A percentile compares a stretch with the other conserved stretches of the same genome.
Conservation (phyloP, 2,888 invertebrate genomes). For the Caenorhabditis virilis region DNA sequence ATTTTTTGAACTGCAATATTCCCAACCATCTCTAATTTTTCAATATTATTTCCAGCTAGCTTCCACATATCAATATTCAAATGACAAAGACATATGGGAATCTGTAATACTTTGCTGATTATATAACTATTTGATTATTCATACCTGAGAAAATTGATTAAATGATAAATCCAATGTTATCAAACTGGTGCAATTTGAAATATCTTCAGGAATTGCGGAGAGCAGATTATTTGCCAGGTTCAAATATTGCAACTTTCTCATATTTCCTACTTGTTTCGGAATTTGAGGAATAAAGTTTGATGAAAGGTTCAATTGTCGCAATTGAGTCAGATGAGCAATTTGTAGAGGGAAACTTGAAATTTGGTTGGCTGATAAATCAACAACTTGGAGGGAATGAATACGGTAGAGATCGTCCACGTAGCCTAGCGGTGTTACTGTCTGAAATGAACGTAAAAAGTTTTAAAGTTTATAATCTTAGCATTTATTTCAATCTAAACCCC, state of each 20-base stretch:
- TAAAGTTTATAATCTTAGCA: too few relatives aligned
- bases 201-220: conserved; percentile 44
- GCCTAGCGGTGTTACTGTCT: conserved; percentile 62
- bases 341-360: conserved; percentile 69
- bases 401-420: conserved; percentile 71
- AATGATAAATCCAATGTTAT: conserved; percentile 54
- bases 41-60: conserved; percentile 44
- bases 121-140: too few relatives aligned
- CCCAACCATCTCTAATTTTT: conserved; percentile 20
- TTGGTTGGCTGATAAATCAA: conserved; percentile 71
- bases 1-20: conserved; percentile 7
- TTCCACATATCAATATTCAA: conserved; percentile 18
- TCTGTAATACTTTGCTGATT: conserved; percentile 3
- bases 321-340: conserved; percentile 62
- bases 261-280: conserved; percentile 65
- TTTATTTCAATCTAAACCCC: too few relatives aligned
- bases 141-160: conserved; percentile 56
- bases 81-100: background rate
- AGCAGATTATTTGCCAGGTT: conserved; percentile 60
- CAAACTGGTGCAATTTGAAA: conserved; percentile 43
- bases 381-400: conserved; percentile 68
- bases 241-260: conserved; percentile 39
- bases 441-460: too few relatives aligned
- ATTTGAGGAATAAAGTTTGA: conserved; percentile 59
- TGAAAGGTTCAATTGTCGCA: conserved; percentile 50